Evolutionary conservation across 2,888 invertebrate species (phyloP), one percentile per base, ranked within the genome.

Genomic region (Drosophila lutescens): DNA sequence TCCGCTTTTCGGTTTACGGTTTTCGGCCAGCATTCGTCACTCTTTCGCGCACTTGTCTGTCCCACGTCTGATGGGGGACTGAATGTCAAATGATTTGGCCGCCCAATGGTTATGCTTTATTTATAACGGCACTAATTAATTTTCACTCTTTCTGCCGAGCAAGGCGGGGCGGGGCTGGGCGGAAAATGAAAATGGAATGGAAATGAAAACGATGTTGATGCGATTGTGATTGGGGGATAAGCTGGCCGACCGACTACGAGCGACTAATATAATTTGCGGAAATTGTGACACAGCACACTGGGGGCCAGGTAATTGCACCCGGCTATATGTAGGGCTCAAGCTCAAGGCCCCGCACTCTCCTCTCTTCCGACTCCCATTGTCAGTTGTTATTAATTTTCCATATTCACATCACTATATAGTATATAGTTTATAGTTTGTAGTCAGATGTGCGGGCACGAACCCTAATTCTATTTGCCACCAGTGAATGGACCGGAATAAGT

Each of bases 11-110:
- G 36, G 40, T 13, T 32, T 59, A 43, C 50, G 36, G 40, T 70
- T 65, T 63, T 32, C 41, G 34, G 30, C 40, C 41, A 44, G 17
- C 46, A 38, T 41, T 40, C 46, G 49, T 73, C 58, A 65, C 59
- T 66, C 43, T 56, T 61, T 59, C 72, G 78, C 75, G 69, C 69
- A 53, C 67, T 61, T 66, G 56, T 66, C 68, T 72, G 63, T 55
- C 36, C 40, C 68, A 58, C 61, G 61, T 46, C 56, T 58, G 53
- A 58, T 49, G 74, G 59, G 71, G 69, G 67, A 30, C 68, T 73
- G 86, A 88, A 82, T 85, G 86, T 82, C 86, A 88, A 83, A 85
- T 87, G 86, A 77, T 79, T 78, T 82, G 83, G 76, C 65, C 73
- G 68, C 63, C 74, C 78, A 73, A 74, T 78, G 80, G 47, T 88